These are phyloP conservation scores for Styela clava DNA, from an alignment of 23 tunicate genomes.

Conservation along the genomic window DNA sequence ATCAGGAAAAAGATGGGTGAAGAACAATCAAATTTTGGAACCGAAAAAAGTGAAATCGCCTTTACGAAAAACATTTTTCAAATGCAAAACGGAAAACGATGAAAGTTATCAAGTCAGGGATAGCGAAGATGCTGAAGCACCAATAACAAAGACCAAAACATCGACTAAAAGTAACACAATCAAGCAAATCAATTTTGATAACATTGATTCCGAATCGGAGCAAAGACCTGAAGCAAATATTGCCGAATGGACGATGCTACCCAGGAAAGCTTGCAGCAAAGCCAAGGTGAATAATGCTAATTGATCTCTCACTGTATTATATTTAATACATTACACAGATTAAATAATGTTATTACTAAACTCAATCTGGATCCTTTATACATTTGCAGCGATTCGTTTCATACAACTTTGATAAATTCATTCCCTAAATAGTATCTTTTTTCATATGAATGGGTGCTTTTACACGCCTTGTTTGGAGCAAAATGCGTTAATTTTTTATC, in stretches of 20 bases:
- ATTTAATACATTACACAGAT: too few relatives aligned
- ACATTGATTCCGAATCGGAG: background rate
- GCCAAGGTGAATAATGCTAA: slow-evolving; percentile 17
- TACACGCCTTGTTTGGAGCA: too few relatives aligned
- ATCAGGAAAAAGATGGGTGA: background rate
- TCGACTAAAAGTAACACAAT: background rate
- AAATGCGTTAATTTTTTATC: too few relatives aligned
- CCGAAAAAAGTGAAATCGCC: background rate
- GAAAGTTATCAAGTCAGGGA: background rate
- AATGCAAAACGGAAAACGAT: background rate
- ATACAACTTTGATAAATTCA: too few relatives aligned
- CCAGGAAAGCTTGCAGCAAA: slow-evolving; percentile 3
- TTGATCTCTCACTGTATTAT: too few relatives aligned
- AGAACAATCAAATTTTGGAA: background rate
- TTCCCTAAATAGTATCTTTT: too few relatives aligned
- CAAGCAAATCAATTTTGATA: background rate
- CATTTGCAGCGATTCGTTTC: too few relatives aligned
- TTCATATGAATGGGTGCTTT: too few relatives aligned
- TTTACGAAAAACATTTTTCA: background rate
- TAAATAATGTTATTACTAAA: too few relatives aligned
- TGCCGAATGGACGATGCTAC: slow-evolving; percentile 21
- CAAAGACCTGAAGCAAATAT: slow-evolving; percentile 5
- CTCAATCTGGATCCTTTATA: too few relatives aligned
- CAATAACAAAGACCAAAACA: background rate
- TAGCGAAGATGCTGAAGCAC: background rate